These are phyloP conservation scores for Margaritifera margaritifera DNA, from an alignment of 2,888 invertebrate genomes.

Conservation along the genomic window DNA sequence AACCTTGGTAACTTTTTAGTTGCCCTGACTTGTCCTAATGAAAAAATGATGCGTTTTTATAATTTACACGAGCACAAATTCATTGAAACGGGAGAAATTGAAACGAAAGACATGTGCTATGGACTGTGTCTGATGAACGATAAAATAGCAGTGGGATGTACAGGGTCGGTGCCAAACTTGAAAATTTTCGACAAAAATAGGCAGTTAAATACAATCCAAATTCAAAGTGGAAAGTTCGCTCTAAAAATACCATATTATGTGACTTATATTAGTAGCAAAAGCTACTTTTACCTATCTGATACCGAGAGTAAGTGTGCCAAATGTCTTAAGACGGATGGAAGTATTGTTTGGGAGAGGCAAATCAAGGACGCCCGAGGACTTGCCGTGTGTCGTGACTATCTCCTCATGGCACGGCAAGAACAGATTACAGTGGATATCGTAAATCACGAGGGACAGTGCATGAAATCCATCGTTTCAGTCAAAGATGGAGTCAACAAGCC, in stretches of 20 bases:
- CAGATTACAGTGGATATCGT: conserved; percentile 27
- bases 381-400: conserved; percentile 11
- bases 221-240: neutral
- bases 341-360: conserved; percentile 26
- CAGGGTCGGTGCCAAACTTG: neutral
- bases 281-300: conserved; percentile 18
- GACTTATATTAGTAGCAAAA: conserved; percentile 1
- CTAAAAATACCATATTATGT: conserved; percentile 6
- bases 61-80: conserved; percentile 12
- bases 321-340: conserved; percentile 14
- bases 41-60: conserved; percentile 15
- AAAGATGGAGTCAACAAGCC: conserved; percentile 21
- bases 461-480: conserved; percentile 24
- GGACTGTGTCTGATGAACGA: conserved; percentile 18
- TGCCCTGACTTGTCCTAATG: conserved; percentile 22
- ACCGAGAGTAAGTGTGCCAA: conserved; percentile 13
- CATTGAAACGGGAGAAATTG: conserved; percentile 7
- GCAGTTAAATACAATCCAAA: neutral
- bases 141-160: conserved; percentile 1
- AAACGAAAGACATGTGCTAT: conserved; percentile 19
- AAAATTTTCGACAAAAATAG: neutral
- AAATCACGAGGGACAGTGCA: conserved; percentile 18
- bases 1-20: conserved; percentile 14
- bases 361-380: conserved; percentile 19
- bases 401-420: conserved; percentile 21